Base-by-base conservation (phyloP, 64 coral and sea anemone species). In the Porites lutea region DNA sequence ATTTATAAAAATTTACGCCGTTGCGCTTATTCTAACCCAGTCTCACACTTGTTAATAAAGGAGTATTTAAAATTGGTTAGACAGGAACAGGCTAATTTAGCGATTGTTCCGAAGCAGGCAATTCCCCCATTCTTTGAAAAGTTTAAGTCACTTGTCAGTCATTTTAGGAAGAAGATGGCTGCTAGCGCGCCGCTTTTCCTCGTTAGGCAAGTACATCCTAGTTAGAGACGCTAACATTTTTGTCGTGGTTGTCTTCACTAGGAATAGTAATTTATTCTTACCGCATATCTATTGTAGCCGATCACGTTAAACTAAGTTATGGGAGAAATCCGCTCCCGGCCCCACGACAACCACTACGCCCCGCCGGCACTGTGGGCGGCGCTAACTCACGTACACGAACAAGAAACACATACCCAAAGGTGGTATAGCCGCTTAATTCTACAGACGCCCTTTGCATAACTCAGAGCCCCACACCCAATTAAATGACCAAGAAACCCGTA, bases 1-100 rank as follows among this genome's bases (percentile, higher is more conserved):
- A 54, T 93, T 21, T 90, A 85, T 49, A 95, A 90, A 18, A 79
- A 70, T 8, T 5, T 78, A 16, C 79, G 93, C 0, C 79, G 82
- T 49, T 13, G 21, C 2, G 4, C 23, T 52, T 57, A 95, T 13
- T 27, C 70, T 4, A 95, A 90, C 72, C 88, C 93, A 2, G 60
- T 78, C 6, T 23, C 80, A 4, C 93, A 90, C 20, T 74, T 74
- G 2, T 18, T 19, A 3, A 59, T 94, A 10, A 94, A 89, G 10
- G 78, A 79, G 2, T 93, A 88, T 58, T 68, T 89, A 15, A 83
- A 62, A 3, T 94, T 94, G 52, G 46, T 81, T 8, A 6, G 86
- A 0, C 37, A 78, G 19, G 93, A 95, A 51, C 86, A 94, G 19
- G 92, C 86, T 5, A 19, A 4, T 7, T 4, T 3, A 4, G 77